Evolutionary conservation across 92 coral and sea anemone genomes (phyloP).

Genomic region (Phenganax subtilis): DNA sequence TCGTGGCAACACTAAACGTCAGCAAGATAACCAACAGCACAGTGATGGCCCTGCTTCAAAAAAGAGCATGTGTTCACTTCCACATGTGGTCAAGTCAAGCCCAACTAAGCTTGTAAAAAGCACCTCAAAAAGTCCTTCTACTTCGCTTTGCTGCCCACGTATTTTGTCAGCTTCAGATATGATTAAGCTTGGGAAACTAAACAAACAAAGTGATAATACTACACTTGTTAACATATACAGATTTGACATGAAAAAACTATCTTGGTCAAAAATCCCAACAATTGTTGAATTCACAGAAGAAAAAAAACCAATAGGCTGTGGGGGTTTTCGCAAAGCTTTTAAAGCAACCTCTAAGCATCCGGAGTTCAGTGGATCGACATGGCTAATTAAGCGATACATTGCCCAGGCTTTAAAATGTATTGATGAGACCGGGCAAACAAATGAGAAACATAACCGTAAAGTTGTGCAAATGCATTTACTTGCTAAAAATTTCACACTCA

Average conservation of each 20-base stretch:
- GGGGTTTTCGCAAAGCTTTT: slow-evolving; percentile 50
- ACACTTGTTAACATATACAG: slow-evolving; percentile 40
- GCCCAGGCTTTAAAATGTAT: slow-evolving; percentile 42
- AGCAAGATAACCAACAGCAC: too few species aligned
- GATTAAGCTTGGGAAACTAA: slow-evolving; percentile 35
- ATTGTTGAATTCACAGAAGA: slow-evolving; percentile 46
- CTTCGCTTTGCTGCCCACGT: too few species aligned
- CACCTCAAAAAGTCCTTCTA: too few species aligned
- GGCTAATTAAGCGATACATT: slow-evolving; percentile 53
- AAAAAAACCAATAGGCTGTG: slow-evolving; percentile 47
- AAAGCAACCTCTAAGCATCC: slow-evolving; percentile 51
- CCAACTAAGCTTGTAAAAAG: too few species aligned
- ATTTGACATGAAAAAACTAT: slow-evolving; percentile 47
- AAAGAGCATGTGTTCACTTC: too few species aligned
- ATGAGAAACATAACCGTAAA: slow-evolving; percentile 54
- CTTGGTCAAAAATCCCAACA: slow-evolving; percentile 47
- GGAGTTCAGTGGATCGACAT: slow-evolving; percentile 32
- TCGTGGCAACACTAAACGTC: too few species aligned
- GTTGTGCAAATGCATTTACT: slow-evolving; percentile 57
- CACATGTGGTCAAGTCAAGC: too few species aligned
- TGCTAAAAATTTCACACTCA: slow-evolving; percentile 55
- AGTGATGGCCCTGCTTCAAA: too few species aligned
- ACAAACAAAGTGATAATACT: slow-evolving; percentile 5
- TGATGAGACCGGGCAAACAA: slow-evolving; percentile 37
- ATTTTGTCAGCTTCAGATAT: slow-evolving; percentile 25